These are phyloP conservation scores for Asobara japonica DNA, from an alignment of 1,140 invertebrate species.

Conservation along the genomic window DNA sequence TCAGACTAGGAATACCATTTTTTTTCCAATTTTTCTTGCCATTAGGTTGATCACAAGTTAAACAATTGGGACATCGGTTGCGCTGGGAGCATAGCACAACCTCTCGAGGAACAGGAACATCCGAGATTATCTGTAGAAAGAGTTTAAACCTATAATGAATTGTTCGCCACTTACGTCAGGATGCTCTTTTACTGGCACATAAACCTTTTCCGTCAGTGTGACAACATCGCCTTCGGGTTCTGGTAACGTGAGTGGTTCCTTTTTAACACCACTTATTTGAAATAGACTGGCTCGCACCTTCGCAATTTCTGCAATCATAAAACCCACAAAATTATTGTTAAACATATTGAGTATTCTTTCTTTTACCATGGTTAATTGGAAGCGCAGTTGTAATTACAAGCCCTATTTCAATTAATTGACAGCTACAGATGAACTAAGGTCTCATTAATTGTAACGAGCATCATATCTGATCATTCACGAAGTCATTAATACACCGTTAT, in stretches of 20 bases:
- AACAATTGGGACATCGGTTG: no score
- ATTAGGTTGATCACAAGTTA: no score
- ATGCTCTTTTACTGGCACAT: conserved; percentile 99
- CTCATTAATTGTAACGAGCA: neutral
- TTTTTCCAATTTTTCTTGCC: no score
- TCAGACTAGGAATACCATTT: no score
- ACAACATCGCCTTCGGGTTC: conserved; percentile 91
- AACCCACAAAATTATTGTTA: conserved; percentile 49
- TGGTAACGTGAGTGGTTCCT: conserved; percentile 92
- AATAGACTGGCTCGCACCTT: conserved; percentile 97
- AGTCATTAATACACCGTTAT: neutral
- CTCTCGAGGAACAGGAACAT: no score
- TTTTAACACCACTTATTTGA: conserved; percentile 96
- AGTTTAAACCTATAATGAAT: conserved; percentile 27
- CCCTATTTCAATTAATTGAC: neutral
- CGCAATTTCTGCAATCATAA: conserved; percentile 93
- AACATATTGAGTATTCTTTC: conserved; percentile 17
- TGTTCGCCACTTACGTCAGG: conserved; percentile 90
- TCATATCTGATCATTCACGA: neutral
- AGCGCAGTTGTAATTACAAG: neutral
- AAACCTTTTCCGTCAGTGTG: conserved; percentile 98
- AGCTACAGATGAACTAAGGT: neutral
- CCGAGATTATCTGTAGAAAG: neutral
- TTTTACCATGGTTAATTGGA: neutral
- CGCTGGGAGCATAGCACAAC: no score